A percentile compares a stretch with the other conserved stretches of the same genome.
Evolutionary conservation across 2,888 invertebrate species (phyloP).

Genomic region (Lasioglossum pauxillum): DNA sequence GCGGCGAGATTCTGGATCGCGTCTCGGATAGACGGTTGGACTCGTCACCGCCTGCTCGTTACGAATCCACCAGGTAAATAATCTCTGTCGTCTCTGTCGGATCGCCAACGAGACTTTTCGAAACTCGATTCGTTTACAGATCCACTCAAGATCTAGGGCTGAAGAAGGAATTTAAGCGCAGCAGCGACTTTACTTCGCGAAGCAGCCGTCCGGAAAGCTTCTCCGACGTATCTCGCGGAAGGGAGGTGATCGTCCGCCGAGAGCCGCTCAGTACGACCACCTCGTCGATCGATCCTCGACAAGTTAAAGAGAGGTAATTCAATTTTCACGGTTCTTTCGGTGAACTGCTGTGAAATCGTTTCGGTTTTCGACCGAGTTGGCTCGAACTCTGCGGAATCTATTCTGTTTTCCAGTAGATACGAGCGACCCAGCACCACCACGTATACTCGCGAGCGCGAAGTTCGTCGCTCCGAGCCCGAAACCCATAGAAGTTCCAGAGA

Average conservation of each 20-base stretch:
- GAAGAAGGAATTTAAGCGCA: constrained; percentile 82
- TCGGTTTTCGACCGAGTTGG: not conserved
- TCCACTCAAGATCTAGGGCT: constrained; percentile 80
- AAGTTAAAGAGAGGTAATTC: constrained; percentile 81
- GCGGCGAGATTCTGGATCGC: constrained; percentile 80
- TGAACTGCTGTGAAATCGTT: too few species aligned
- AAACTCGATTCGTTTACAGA: constrained; percentile 62
- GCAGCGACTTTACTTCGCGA: constrained; percentile 80
- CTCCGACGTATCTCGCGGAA: constrained; percentile 80
- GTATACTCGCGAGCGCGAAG: constrained; percentile 81
- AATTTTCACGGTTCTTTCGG: not conserved
- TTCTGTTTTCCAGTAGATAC: constrained; percentile 70
- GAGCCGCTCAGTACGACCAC: constrained; percentile 77
- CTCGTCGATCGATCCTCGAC: constrained; percentile 81
- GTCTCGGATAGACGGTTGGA: constrained; percentile 81
- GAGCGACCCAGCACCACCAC: constrained; percentile 78
- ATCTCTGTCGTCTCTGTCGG: not conserved
- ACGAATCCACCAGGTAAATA: constrained; percentile 79
- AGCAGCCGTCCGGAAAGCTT: constrained; percentile 81
- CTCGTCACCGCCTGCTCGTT: constrained; percentile 78
- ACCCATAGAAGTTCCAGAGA: constrained; percentile 82
- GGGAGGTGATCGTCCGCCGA: constrained; percentile 82
- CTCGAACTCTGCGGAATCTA: not conserved
- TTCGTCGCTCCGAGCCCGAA: constrained; percentile 81
- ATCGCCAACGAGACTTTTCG: not conserved